phyloP scores from a whole-genome alignment of 2,888 invertebrate genomes.

The Phorcus lineatus region DNA sequence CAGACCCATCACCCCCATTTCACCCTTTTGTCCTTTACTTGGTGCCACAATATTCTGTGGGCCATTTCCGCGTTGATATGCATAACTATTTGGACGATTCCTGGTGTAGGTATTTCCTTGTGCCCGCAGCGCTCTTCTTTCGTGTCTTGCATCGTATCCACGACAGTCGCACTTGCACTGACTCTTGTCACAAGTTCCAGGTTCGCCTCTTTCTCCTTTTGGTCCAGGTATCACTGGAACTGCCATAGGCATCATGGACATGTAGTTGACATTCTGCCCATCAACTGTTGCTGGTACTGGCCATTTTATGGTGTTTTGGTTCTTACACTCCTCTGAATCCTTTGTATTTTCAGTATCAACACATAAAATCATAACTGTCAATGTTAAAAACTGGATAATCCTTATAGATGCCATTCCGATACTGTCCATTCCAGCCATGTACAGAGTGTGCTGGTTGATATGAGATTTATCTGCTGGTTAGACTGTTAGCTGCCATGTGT shows the following conservation, averaged over 20 bases:
- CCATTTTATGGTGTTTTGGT: neutral
- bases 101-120: neutral
- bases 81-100: neutral
- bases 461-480: neutral
- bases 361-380: neutral
- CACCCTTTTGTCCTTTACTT: neutral
- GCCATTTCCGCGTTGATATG: neutral
- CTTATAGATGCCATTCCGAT: neutral
- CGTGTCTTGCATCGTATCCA: neutral
- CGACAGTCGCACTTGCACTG: slow-evolving; percentile 8
- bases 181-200: slow-evolving; percentile 6
- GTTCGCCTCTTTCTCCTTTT: slow-evolving; percentile 12
- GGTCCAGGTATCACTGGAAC: neutral
- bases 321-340: slow-evolving; percentile 1
- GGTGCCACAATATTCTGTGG: neutral
- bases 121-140: neutral
- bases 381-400: neutral
- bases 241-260: neutral
- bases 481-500: neutral
- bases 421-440: neutral
- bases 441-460: neutral
- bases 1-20: neutral
- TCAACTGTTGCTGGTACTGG: no score
- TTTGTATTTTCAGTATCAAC: neutral
- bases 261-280: slow-evolving; percentile 8